Percentiles rank a stretch among this genome's conserved stretches.
Conservation (phyloP, 2,888 invertebrate species). For the Drosophila rellima region DNA sequence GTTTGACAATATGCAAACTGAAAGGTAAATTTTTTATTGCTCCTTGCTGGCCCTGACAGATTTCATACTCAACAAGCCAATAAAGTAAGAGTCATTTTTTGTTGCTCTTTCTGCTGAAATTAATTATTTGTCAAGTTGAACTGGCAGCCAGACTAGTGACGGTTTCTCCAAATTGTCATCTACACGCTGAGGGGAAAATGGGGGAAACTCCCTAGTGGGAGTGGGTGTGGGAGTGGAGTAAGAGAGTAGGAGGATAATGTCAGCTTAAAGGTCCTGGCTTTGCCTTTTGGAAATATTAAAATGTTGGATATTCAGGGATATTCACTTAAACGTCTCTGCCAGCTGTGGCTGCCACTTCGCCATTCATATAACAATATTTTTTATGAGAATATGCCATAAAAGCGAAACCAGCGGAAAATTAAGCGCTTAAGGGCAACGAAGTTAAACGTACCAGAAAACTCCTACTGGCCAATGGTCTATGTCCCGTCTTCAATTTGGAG, state of each 20-base stretch:
- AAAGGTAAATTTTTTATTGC: slow-evolving; percentile 49
- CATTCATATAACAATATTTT: slow-evolving; percentile 72
- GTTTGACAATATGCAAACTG: slow-evolving; percentile 48
- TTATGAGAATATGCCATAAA: slow-evolving; percentile 69
- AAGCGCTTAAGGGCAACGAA: slow-evolving; percentile 64
- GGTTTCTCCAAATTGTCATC: slow-evolving; percentile 37
- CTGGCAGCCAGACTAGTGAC: slow-evolving; percentile 47
- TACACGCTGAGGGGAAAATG: background rate
- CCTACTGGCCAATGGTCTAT: slow-evolving; percentile 30
- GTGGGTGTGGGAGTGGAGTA: background rate
- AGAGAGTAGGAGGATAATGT: background rate
- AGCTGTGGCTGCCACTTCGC: slow-evolving; percentile 31
- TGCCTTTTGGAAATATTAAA: slow-evolving; percentile 47
- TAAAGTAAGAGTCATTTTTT: slow-evolving; percentile 21
- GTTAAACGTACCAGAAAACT: slow-evolving; percentile 73
- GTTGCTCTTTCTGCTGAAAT: slow-evolving; percentile 32
- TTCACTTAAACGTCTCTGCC: slow-evolving; percentile 14
- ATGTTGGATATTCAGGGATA: too few species aligned
- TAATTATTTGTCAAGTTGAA: slow-evolving; percentile 61
- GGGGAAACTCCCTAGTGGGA: too few species aligned
- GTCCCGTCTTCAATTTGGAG: background rate
- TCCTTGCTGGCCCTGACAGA: slow-evolving; percentile 45
- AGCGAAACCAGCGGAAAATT: slow-evolving; percentile 69
- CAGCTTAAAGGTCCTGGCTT: slow-evolving; percentile 26
- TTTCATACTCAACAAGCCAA: slow-evolving; percentile 54